phyloP scores from a whole-genome alignment of 2,797 vertebrate species.

The Apodemus agrarius region DNA sequence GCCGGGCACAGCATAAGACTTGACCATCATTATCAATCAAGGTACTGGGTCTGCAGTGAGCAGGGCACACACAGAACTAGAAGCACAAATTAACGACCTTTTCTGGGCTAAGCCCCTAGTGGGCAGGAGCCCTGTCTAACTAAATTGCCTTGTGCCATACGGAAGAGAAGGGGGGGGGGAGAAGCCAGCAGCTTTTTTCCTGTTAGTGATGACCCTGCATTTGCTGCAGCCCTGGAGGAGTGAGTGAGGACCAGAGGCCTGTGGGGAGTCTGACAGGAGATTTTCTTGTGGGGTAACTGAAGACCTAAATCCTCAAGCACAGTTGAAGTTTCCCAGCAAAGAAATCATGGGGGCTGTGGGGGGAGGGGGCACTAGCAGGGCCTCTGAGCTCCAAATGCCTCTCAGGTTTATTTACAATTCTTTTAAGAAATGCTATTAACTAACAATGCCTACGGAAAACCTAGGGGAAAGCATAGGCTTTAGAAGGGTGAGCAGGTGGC shows the following conservation, averaged over 20 bases:
- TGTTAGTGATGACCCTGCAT: neutral
- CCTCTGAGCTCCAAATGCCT: slow-evolving; percentile 19
- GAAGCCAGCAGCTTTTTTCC: neutral
- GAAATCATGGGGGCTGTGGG: neutral
- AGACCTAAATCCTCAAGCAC: slow-evolving; percentile 47
- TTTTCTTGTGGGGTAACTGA: slow-evolving; percentile 55
- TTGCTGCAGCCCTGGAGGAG: neutral
- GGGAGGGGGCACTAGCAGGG: neutral
- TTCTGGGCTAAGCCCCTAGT: slow-evolving; percentile 62
- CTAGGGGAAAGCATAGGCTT: slow-evolving; percentile 81
- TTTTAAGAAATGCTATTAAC: slow-evolving; percentile 73
- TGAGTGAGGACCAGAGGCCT: slow-evolving; percentile 2
- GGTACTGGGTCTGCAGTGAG: neutral
- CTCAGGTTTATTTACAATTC: slow-evolving; percentile 53
- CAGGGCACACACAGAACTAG: neutral
- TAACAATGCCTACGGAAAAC: slow-evolving; percentile 78
- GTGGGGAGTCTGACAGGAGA: slow-evolving; percentile 43
- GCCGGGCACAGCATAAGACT: slow-evolving; percentile 14
- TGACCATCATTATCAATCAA: slow-evolving; percentile 65
- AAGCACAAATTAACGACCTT: slow-evolving; percentile 68
- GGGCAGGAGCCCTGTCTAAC: slow-evolving; percentile 40
- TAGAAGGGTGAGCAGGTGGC: slow-evolving; percentile 73
- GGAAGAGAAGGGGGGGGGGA: neutral
- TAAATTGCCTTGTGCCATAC: slow-evolving; percentile 73
- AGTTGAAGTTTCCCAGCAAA: slow-evolving; percentile 40